Evolutionary conservation across 2,113 vertebrate genomes (phyloP).

Genomic region (Aythya baeri): DNA sequence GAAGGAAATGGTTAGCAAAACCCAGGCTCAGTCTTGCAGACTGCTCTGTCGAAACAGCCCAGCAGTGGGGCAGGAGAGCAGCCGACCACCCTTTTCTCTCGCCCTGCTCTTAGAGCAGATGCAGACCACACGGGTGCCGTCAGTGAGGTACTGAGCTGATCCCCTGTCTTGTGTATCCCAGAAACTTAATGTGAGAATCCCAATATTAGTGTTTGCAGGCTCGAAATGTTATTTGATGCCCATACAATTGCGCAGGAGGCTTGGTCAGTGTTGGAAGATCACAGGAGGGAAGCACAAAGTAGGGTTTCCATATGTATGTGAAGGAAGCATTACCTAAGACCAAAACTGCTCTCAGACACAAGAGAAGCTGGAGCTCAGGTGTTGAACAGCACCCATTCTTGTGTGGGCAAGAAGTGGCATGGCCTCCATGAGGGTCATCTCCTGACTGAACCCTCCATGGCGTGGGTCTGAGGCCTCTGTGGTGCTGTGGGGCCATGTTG

Average conservation of each 20-base stretch:
- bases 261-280: not conserved
- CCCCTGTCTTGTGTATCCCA: rapidly evolving
- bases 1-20: not conserved
- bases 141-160: not conserved
- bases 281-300: not conserved
- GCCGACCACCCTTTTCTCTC: rapidly evolving
- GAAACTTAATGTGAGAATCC: not conserved
- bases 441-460: rapidly evolving
- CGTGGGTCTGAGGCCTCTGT: rapidly evolving
- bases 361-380: not conserved
- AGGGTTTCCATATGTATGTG: not conserved
- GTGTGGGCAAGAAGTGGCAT: rapidly evolving
- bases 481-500: not conserved
- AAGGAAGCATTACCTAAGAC: not conserved
- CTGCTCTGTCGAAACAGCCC: not conserved
- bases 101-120: rapidly evolving
- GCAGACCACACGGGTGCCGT: rapidly evolving
- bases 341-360: rapidly evolving
- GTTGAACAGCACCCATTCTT: too few species aligned
- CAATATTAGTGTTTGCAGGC: not conserved
- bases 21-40: rapidly evolving
- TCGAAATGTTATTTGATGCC: not conserved
- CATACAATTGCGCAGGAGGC: rapidly evolving
- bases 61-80: not conserved
- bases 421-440: too few species aligned